A percentile compares a stretch with the other conserved stretches of the same genome.
These are phyloP conservation scores for Brachypteracias leptosomus DNA, from an alignment of 2,113 vertebrate genomes.

Conservation along the genomic window DNA sequence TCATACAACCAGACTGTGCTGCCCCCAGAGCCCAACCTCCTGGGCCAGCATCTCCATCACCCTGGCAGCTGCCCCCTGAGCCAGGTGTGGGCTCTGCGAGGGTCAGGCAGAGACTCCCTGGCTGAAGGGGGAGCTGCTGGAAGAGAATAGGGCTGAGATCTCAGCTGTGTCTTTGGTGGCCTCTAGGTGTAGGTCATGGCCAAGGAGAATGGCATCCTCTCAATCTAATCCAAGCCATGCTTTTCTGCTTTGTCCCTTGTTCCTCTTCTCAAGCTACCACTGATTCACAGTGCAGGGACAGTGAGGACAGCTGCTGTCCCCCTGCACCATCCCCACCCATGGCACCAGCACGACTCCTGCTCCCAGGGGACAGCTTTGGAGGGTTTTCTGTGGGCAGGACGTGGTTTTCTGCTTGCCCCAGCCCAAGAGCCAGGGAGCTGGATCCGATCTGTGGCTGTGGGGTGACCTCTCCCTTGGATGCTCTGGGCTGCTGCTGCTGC, in stretches of 20 bases:
- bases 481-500: not conserved
- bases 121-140: not conserved
- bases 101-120: not conserved
- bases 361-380: not conserved
- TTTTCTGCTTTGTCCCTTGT: not conserved
- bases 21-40: not conserved
- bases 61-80: not conserved
- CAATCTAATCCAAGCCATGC: not conserved
- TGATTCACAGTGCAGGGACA: not conserved
- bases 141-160: not conserved
- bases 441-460: not conserved
- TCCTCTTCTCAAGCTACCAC: not conserved
- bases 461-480: not conserved
- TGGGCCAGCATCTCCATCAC: not conserved
- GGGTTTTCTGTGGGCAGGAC: not conserved
- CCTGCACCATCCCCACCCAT: not conserved
- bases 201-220: not conserved
- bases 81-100: not conserved
- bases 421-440: not conserved
- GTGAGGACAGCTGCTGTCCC: not conserved
- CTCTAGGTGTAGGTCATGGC: not conserved
- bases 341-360: not conserved
- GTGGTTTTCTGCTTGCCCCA: not conserved
- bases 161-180: not conserved
- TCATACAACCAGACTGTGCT: not conserved